Evolutionary conservation across 2,888 invertebrate species (phyloP).

Genomic region (Ceraclea dissimilis): DNA sequence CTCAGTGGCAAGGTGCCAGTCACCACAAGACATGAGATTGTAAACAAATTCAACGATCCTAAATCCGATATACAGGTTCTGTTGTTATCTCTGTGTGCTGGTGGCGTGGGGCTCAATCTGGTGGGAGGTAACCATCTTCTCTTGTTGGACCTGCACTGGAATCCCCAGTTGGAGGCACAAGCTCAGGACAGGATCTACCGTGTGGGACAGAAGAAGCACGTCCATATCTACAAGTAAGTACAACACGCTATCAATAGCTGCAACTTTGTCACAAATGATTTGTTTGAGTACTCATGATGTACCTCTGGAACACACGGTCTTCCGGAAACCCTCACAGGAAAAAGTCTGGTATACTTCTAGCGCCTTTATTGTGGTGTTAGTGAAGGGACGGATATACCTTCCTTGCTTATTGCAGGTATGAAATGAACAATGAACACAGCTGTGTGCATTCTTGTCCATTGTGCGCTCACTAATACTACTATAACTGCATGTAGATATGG

Average conservation of each 20-base stretch:
- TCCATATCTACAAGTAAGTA: constrained; percentile 73
- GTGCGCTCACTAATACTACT: no score
- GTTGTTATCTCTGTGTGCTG: constrained; percentile 83
- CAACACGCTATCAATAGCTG: neutral
- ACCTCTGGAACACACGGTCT: no score
- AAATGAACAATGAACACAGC: no score
- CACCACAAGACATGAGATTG: constrained; percentile 59
- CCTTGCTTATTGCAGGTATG: no score
- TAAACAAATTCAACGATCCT: constrained; percentile 63
- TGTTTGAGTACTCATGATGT: no score
- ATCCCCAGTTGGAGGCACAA: constrained; percentile 91
- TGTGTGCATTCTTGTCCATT: no score
- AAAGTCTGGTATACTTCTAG: no score
- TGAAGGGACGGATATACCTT: no score
- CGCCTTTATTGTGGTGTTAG: no score
- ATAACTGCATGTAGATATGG: no score
- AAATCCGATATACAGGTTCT: constrained; percentile 54
- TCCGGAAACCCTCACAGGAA: no score
- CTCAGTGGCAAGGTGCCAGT: constrained; percentile 74
- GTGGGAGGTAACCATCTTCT: constrained; percentile 88
- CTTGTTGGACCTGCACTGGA: constrained; percentile 91
- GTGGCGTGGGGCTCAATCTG: constrained; percentile 91
- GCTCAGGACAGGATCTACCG: constrained; percentile 92
- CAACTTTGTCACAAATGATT: no score
- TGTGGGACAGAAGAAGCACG: constrained; percentile 77